Evolutionary conservation across 2,888 invertebrate genomes (phyloP).

Genomic region (Philonicus albiceps): DNA sequence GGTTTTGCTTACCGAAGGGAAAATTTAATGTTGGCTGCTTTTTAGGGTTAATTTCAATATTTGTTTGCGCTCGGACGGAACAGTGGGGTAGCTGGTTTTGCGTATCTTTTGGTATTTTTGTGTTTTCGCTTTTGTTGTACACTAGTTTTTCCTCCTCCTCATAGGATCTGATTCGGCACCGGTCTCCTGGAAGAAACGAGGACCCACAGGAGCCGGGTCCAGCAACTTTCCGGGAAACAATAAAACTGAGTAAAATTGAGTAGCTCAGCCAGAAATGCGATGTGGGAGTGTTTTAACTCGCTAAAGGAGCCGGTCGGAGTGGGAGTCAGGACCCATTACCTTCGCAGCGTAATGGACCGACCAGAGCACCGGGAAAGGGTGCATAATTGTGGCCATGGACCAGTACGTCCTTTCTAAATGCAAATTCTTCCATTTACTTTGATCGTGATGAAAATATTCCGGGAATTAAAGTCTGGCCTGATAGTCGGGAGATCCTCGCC

Average conservation of each 20-base stretch:
- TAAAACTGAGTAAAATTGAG: background rate
- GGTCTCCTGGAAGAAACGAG: background rate
- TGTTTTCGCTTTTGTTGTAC: background rate
- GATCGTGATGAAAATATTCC: conserved; percentile 48
- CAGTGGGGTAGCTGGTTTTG: background rate
- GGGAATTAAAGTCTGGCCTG: conserved; percentile 37
- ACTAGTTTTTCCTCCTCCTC: background rate
- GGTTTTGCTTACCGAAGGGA: conserved; percentile 32
- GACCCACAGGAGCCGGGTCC: background rate
- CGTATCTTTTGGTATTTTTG: background rate
- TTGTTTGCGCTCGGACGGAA: conserved; percentile 5
- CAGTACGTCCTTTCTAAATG: conserved; percentile 44
- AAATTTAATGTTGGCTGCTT: conserved; percentile 27
- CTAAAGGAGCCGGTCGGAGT: background rate
- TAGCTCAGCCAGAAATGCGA: background rate
- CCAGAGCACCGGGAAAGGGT: background rate
- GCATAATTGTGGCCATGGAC: background rate
- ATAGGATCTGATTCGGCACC: background rate
- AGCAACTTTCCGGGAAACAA: background rate
- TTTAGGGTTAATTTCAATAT: conserved; percentile 38
- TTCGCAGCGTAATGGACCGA: background rate
- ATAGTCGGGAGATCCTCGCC: background rate
- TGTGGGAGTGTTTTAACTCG: background rate
- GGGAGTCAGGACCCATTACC: background rate
- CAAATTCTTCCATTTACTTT: conserved; percentile 49